A percentile compares a stretch with the other conserved stretches of the same genome.
Evolutionary conservation across 2,888 invertebrate genomes (phyloP).

Genomic region (Ramazzottius varieornatus): DNA sequence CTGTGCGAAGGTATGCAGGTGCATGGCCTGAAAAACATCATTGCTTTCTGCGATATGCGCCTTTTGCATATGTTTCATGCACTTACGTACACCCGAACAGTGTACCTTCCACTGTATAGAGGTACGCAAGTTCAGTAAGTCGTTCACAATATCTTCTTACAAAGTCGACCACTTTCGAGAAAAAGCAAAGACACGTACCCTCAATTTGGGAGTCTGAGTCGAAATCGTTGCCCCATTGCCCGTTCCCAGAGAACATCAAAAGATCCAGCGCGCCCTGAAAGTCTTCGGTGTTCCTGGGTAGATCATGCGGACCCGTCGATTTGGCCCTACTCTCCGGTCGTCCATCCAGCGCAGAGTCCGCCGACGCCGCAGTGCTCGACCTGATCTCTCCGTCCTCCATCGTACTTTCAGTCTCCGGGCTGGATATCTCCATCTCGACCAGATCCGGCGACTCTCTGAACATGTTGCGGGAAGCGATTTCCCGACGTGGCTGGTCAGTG

Average conservation of each 20-base stretch:
- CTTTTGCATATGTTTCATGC: no score
- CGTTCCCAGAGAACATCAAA: background rate
- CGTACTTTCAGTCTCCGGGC: background rate
- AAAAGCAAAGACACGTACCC: no score
- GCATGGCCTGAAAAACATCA: no score
- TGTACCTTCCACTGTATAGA: no score
- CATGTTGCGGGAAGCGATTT: background rate
- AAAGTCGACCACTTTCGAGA: no score
- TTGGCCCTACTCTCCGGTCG: background rate
- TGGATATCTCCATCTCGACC: slow-evolving; percentile 2
- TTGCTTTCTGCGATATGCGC: no score
- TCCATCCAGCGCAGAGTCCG: background rate
- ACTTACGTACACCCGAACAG: no score
- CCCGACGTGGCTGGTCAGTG: background rate
- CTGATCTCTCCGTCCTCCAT: background rate
- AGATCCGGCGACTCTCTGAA: background rate
- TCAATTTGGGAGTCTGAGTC: no score
- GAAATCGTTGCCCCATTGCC: background rate
- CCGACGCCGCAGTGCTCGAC: background rate
- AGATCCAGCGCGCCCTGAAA: background rate
- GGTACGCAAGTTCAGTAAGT: no score
- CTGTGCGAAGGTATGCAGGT: no score
- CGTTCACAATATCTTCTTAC: no score
- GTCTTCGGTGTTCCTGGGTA: background rate
- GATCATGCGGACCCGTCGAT: background rate